phyloP scores from a whole-genome alignment of 2,797 vertebrate species.

The Hylomyscus alleni region DNA sequence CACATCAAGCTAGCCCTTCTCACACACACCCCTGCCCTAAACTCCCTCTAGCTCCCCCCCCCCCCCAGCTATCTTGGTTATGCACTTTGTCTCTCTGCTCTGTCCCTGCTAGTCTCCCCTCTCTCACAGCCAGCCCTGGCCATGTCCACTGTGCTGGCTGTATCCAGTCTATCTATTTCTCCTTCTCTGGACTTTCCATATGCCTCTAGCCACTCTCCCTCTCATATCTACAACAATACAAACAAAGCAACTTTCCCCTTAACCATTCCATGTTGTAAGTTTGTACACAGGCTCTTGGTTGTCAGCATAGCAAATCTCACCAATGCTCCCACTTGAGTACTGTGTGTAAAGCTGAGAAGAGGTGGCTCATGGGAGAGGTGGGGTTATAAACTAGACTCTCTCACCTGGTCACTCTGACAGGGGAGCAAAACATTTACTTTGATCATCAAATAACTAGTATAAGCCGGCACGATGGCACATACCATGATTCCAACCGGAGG shows the following conservation, averaged over 20 bases:
- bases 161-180: not conserved
- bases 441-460: not conserved
- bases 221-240: not conserved
- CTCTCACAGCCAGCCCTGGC: too few relatives aligned
- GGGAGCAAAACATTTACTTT: not conserved
- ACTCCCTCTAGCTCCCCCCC: not conserved
- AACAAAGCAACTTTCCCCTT: not conserved
- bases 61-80: not conserved
- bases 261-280: too few relatives aligned
- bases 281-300: not conserved
- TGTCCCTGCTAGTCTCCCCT: not conserved
- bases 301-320: not conserved
- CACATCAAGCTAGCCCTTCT: not conserved
- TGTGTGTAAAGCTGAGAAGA: not conserved
- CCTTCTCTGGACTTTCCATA: not conserved
- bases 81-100: not conserved
- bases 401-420: not conserved
- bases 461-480: not conserved
- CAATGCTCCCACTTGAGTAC: constrained; percentile 1
- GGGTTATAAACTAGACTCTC: not conserved
- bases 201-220: not conserved
- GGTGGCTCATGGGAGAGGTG: not conserved
- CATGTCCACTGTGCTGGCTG: not conserved
- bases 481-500: too few relatives aligned
- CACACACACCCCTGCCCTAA: not conserved